Conservation (phyloP, 2,113 vertebrate species). For the Heterotis niloticus region DNA sequence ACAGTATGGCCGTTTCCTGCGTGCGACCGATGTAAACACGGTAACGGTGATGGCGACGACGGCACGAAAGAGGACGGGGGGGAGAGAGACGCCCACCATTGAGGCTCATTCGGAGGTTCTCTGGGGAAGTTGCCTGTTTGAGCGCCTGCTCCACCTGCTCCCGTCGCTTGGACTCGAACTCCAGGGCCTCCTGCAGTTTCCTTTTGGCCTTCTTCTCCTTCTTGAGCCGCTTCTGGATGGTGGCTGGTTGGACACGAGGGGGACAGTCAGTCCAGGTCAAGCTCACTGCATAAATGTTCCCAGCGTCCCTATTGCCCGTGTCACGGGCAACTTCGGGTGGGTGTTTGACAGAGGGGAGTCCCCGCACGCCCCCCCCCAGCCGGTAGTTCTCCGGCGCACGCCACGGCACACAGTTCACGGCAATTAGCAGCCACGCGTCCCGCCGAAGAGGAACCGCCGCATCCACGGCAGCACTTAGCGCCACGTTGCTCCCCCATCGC, state of each 20-base stretch:
- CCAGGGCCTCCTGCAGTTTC: slow-evolving; percentile 87
- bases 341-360: no score
- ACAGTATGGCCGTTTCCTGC: slow-evolving; percentile 42
- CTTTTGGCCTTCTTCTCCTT: slow-evolving; percentile 89
- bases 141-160: slow-evolving; percentile 84
- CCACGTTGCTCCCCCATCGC: not conserved
- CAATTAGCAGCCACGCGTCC: slow-evolving; percentile 31
- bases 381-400: not conserved
- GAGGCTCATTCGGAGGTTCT: slow-evolving; percentile 71
- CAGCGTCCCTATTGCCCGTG: no score
- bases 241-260: slow-evolving; percentile 59
- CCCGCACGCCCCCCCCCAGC: no score
- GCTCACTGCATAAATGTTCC: no score
- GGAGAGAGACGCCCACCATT: slow-evolving; percentile 61
- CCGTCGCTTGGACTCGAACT: slow-evolving; percentile 80
- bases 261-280: slow-evolving; percentile 2
- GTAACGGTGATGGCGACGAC: no score
- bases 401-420: slow-evolving; percentile 3
- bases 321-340: no score
- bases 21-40: slow-evolving; percentile 26
- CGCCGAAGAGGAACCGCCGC: not conserved
- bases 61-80: not conserved
- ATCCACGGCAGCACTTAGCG: not conserved
- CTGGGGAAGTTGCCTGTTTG: slow-evolving; percentile 71
- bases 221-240: slow-evolving; percentile 84